phyloP scores from a whole-genome alignment of 2,113 vertebrate genomes.

The Dromas ardeola region DNA sequence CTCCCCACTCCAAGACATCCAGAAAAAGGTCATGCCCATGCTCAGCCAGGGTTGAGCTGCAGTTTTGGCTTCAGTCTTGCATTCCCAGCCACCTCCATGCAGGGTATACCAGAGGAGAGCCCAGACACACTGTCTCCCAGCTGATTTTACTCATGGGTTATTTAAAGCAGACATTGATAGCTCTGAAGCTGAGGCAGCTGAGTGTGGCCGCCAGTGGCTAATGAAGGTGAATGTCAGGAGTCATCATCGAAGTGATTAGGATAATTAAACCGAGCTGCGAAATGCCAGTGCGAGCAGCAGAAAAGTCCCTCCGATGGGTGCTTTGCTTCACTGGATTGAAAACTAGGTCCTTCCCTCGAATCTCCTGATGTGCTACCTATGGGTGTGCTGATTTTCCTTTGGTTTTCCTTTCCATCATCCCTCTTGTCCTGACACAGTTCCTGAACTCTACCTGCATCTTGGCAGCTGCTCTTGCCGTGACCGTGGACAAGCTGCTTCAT shows the following conservation, averaged over 20 bases:
- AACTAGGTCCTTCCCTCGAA: background rate
- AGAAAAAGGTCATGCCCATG: background rate
- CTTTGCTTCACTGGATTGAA: background rate
- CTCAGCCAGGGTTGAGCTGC: background rate
- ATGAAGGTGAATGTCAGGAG: slow-evolving; percentile 49
- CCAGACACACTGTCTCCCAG: slow-evolving; percentile 48
- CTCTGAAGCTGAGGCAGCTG: slow-evolving; percentile 13
- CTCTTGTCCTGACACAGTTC: fast-evolving
- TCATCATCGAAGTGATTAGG: slow-evolving; percentile 10
- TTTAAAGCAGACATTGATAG: slow-evolving; percentile 53
- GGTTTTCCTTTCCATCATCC: background rate
- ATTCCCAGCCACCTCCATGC: slow-evolving; percentile 6
- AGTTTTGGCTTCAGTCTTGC: background rate
- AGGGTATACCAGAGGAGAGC: background rate
- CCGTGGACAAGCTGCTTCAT: background rate
- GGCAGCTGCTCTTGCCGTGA: background rate
- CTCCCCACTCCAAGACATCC: background rate
- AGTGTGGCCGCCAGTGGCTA: background rate
- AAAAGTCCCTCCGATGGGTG: background rate
- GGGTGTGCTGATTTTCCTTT: background rate
- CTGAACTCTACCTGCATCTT: background rate
- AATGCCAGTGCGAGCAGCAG: background rate
- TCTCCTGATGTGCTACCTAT: background rate
- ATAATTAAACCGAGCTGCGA: background rate
- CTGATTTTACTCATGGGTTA: slow-evolving; percentile 46